Conservation (phyloP, 2,113 vertebrate genomes). For the Chloebia gouldiae region DNA sequence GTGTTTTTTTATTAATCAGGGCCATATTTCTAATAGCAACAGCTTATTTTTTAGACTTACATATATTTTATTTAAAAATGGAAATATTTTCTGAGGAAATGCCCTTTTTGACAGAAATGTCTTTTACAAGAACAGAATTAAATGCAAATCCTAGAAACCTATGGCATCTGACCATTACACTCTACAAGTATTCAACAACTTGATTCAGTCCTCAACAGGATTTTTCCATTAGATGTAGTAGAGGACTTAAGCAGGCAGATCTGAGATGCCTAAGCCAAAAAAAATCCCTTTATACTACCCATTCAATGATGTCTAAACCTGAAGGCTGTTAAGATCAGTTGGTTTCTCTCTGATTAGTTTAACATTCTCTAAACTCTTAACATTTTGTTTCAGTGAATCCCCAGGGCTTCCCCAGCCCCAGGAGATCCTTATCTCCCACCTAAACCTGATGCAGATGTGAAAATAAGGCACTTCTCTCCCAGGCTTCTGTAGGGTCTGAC, state of each 20-base stretch:
- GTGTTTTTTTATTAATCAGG: fast-evolving
- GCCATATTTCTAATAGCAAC: not conserved
- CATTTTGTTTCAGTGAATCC: not conserved
- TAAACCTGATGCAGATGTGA: not conserved
- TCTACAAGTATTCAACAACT: not conserved
- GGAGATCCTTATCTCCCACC: not conserved
- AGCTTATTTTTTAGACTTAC: not conserved
- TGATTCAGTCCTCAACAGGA: not conserved
- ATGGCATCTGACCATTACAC: not conserved
- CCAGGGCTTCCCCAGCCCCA: not conserved
- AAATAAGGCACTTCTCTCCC: not conserved
- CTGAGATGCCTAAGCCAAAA: not conserved
- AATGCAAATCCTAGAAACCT: not conserved
- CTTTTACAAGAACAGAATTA: not conserved
- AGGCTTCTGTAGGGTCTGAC: not conserved
- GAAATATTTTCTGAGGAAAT: not conserved
- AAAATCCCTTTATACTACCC: not conserved
- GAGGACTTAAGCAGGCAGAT: not conserved
- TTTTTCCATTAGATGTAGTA: not conserved
- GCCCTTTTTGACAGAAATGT: not conserved
- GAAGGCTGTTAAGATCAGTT: not conserved
- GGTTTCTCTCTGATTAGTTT: not conserved
- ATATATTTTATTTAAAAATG: not conserved
- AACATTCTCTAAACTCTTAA: not conserved
- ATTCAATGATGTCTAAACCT: not conserved